Percentiles rank a stretch among this genome's conserved stretches.
Conservation (phyloP, 2,113 vertebrate genomes). For the Nipponia nippon region DNA sequence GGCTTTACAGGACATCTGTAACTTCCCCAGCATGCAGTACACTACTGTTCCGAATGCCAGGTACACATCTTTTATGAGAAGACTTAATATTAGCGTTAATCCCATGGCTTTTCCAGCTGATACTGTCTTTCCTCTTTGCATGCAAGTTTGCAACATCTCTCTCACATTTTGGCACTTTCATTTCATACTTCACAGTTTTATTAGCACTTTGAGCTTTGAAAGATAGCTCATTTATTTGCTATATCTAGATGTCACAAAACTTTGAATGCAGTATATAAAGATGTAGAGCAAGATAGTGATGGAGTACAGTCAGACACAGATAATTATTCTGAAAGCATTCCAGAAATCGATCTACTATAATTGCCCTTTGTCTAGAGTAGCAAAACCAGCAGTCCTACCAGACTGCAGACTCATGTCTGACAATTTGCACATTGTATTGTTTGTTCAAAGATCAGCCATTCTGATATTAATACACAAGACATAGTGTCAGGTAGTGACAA, state of each 20-base stretch:
- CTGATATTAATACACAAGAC: background rate
- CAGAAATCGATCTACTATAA: background rate
- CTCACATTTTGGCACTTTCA: constrained; percentile 28
- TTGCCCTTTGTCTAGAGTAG: background rate
- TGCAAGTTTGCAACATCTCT: background rate
- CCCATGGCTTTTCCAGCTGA: background rate
- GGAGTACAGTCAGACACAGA: constrained; percentile 3
- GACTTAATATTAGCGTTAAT: background rate
- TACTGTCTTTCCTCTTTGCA: background rate
- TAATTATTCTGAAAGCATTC: constrained; percentile 44
- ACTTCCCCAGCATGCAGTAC: background rate
- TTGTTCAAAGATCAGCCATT: constrained; percentile 17
- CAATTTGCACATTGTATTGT: background rate
- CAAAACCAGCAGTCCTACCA: constrained; percentile 37
- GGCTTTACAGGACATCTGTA: background rate
- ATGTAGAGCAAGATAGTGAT: background rate
- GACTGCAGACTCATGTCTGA: background rate
- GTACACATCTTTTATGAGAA: background rate
- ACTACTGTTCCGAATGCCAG: background rate
- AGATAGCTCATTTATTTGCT: constrained; percentile 59
- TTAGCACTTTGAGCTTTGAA: constrained; percentile 62
- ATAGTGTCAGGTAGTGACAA: background rate
- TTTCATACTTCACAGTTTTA: constrained; percentile 61
- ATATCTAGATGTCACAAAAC: constrained; percentile 34
- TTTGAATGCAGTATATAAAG: background rate